Base-by-base conservation (phyloP, 2,888 invertebrate species). In the Andrena flavipes region DNA sequence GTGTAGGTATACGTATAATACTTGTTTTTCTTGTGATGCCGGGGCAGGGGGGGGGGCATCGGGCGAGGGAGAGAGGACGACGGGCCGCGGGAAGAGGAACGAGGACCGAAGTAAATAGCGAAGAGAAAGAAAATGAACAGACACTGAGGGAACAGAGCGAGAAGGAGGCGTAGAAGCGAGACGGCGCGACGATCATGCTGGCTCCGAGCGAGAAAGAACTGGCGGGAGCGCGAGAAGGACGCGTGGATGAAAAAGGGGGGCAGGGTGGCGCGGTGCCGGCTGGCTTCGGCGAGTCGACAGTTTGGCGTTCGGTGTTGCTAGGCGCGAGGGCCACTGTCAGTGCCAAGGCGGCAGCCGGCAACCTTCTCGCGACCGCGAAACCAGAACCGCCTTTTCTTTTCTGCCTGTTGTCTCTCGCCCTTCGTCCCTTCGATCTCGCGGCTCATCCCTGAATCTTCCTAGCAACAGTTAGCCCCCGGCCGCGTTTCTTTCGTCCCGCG, bases 241-340 rank as follows among this genome's bases (percentile, higher is more conserved):
- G 75, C 56, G 63, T 42, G n/a, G 65, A 71, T 74, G 82, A 76
- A 69, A 77, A 71, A 60, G 83, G 64, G 72, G 84, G 80, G 77
- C 80, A 77, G 63, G 85, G 80, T 68, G 76, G 80, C 60, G 72
- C 71, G 82, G 77, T 82, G 88, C 82, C 85, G 88, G 85, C 87
- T 88, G 88, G 87, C 86, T 84, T 81, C 84, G 79, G 73, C 88
- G 84, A 73, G 86, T 76, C 86, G 87, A 86, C 87, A 90, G 91
- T 90, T 90, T 89, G 87, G 90, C 89, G 90, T 90, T 91, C 91
- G 88, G 92, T 93, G 93, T 93, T 93, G 93, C 93, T 93, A 93
- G 92, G 93, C 93, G 91, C 92, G 90, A 90, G 91, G 91, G 90
- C 92, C 93, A 92, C 91, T 93, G 92, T 92, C 92, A 93, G 93